phyloP scores from a whole-genome alignment of 2,888 invertebrate genomes.

The Drosophila lutescens region DNA sequence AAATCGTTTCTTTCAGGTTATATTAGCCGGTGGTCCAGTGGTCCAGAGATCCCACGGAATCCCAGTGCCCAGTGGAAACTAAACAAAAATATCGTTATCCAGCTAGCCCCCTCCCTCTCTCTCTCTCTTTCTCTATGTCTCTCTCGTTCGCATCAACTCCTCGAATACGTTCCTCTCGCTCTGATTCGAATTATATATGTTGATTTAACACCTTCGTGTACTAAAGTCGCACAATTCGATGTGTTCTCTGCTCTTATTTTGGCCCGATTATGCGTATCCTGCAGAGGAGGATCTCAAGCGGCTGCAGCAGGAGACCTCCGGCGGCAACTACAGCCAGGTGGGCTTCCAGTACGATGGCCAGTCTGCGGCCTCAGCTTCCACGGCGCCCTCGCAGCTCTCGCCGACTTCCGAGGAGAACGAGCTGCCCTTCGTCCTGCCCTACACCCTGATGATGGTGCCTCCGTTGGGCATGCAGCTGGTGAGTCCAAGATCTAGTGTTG shows the following conservation, averaged over 20 bases:
- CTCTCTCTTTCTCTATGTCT: slow-evolving; percentile 14
- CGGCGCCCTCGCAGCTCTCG: slow-evolving; percentile 51
- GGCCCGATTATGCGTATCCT: slow-evolving; percentile 38
- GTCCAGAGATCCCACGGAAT: neutral
- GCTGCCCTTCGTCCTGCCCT: slow-evolving; percentile 90
- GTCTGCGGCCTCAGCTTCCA: slow-evolving; percentile 44
- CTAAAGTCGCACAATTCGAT: slow-evolving; percentile 49
- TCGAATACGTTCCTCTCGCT: slow-evolving; percentile 26
- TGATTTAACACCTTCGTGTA: neutral
- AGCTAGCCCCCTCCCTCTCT: slow-evolving; percentile 1
- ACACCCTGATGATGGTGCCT: slow-evolving; percentile 91
- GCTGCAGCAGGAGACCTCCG: slow-evolving; percentile 88
- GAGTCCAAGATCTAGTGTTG: slow-evolving; percentile 71
- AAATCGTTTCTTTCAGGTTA: slow-evolving; percentile 56
- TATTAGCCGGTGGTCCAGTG: neutral
- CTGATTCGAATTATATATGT: slow-evolving; percentile 9
- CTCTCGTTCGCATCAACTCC: slow-evolving; percentile 21
- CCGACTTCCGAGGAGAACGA: slow-evolving; percentile 88
- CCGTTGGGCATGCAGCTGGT: slow-evolving; percentile 88
- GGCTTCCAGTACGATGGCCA: slow-evolving; percentile 88
- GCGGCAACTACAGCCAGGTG: slow-evolving; percentile 88
- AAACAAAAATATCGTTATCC: neutral
- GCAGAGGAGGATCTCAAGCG: slow-evolving; percentile 96
- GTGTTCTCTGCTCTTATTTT: slow-evolving; percentile 74
- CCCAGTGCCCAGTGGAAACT: neutral